Base-by-base conservation (phyloP, 92 coral and sea anemone species). In the Meandrina meandrites region DNA sequence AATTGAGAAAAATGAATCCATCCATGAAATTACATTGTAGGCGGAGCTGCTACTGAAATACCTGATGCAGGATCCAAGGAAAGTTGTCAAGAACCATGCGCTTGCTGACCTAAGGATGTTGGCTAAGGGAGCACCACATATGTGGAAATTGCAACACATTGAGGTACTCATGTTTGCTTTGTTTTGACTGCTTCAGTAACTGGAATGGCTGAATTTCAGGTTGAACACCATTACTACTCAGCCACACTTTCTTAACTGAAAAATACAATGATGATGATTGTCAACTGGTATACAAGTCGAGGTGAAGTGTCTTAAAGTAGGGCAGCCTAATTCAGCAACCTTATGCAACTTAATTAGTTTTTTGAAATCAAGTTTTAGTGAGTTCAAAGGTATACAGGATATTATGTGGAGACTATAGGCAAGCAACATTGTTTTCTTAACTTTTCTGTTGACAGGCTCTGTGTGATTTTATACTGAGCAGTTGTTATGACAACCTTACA, bases 61-160 rank as follows among this genome's bases (percentile, higher is more conserved):
- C 79, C 85, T 97, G 24, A 89, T 69, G n/a, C 90, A 90, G 86
- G 99, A 97, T 73, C 98, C 98, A 21, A 94, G 99, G 37, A 94
- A 86, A 68, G 91, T 87, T 27, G 90, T 95, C 84, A 97, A 95
- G 78, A 84, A 84, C 31, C 99, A 97, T 76, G 91, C 90, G 2
- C 90, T 97, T 53, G 62, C 67, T 53, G 98, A 97, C 90, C 91
- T 96, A 45, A 95, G 84, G 78, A 91, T 92, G 94, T 80, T 97
- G 81, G 98, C 98, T 15, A 88, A 91, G 81, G 92, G 91, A 8
- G 91, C 99, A 32, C 94, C 99, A 31, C 99, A 95, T 86, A 94
- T 97, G 92, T 97, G 99, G 99, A 89, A 85, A 82, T 34, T 92
- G 57, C 80, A 83, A 4, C 94, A 97, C 79, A 86, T 92, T 0